Evolutionary conservation across 1,140 invertebrate genomes (phyloP).

Genomic region (Brachionus sp.): DNA sequence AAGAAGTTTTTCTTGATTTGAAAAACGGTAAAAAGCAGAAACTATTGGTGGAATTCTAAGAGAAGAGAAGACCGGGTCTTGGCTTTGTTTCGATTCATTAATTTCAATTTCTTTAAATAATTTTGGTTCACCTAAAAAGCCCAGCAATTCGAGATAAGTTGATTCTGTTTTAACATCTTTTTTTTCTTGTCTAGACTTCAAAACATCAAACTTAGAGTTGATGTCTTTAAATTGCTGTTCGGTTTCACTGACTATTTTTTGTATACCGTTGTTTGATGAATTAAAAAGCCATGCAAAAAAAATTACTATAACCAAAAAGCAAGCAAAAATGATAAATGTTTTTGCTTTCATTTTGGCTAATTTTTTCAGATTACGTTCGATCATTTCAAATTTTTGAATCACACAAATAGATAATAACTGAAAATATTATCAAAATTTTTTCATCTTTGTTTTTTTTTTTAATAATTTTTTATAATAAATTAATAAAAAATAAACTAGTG

Average conservation of each 20-base stretch:
- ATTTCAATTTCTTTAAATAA: not conserved
- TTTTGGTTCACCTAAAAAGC: conserved; percentile 18
- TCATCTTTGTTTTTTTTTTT: not conserved
- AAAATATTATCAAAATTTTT: not conserved
- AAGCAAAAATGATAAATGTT: not conserved
- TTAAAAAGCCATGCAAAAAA: not conserved
- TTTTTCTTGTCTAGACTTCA: not conserved
- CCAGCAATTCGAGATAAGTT: conserved; percentile 9
- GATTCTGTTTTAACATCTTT: not conserved
- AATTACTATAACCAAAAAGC: not conserved
- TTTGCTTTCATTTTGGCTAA: conserved; percentile 24
- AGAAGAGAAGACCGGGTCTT: not conserved
- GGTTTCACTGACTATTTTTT: not conserved
- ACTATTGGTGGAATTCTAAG: conserved; percentile 6
- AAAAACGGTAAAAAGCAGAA: not conserved
- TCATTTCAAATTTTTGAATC: not conserved
- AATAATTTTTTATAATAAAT: conserved; percentile 7
- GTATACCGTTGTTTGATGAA: not conserved
- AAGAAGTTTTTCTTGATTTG: not conserved
- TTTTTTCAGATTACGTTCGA: conserved; percentile 18
- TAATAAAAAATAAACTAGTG: not conserved
- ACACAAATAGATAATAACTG: not conserved
- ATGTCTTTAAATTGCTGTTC: conserved; percentile 10
- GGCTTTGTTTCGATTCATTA: not conserved
- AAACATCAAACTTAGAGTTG: not conserved